Percentiles rank a stretch among this genome's conserved stretches.
Conservation (phyloP, 2,888 invertebrate genomes). For the Synanthedon tipuliformis region DNA sequence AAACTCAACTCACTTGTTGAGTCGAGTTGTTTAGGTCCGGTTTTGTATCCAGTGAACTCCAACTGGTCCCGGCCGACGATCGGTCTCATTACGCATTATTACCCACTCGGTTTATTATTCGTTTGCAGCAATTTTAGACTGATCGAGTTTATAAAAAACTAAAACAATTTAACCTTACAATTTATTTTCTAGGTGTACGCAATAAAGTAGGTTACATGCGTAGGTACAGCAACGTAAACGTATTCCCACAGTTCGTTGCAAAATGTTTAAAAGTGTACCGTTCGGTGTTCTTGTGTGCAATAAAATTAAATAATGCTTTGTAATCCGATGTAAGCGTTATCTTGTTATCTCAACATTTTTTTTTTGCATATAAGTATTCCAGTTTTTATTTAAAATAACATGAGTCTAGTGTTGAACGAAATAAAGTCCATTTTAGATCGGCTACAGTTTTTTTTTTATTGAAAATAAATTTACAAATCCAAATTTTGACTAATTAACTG, state of each 20-base stretch:
- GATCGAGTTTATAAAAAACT: not conserved
- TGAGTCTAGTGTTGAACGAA: too few relatives aligned
- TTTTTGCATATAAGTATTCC: too few relatives aligned
- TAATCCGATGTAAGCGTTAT: not conserved
- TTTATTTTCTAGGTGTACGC: too few relatives aligned
- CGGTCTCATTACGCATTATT: not conserved
- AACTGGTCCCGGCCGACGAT: not conserved
- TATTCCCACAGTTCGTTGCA: not conserved
- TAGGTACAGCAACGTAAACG: not conserved
- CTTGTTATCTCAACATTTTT: not conserved
- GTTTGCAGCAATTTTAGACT: not conserved
- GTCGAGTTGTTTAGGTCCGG: constrained; percentile 4
- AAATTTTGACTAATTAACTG: too few relatives aligned
- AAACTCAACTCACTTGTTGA: constrained; percentile 39
- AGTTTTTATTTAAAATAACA: too few relatives aligned
- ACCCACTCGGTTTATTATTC: not conserved
- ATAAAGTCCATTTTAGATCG: too few relatives aligned
- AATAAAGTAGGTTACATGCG: not conserved
- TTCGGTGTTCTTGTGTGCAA: constrained; percentile 4
- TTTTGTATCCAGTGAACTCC: not conserved
- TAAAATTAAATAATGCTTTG: constrained; percentile 4
- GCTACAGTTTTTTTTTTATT: too few relatives aligned
- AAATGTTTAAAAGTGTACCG: constrained; percentile 12
- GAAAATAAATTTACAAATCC: too few relatives aligned
- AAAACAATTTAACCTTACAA: too few relatives aligned